Conservation (phyloP, 2,113 vertebrate genomes). For the Epinephelus lanceolatus region DNA sequence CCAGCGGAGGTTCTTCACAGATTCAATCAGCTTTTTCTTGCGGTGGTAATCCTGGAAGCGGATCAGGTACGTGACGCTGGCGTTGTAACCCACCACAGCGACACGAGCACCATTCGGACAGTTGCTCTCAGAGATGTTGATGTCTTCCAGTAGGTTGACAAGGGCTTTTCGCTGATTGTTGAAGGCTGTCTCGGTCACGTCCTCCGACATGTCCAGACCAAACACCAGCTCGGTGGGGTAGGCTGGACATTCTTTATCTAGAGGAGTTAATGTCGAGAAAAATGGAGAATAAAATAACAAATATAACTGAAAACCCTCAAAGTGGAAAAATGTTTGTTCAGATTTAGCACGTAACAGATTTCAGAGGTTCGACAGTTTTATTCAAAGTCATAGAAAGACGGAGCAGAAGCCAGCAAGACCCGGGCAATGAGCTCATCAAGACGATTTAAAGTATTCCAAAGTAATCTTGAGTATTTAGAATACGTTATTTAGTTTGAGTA, state of each 20-base stretch:
- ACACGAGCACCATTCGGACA: conserved; percentile 88
- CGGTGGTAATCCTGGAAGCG: conserved; percentile 87
- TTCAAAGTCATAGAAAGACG: no score
- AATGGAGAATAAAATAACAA: no score
- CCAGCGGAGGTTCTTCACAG: conserved; percentile 77
- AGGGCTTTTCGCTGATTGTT: conserved; percentile 85
- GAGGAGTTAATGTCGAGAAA: not conserved
- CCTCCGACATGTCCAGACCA: conserved; percentile 88
- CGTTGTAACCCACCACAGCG: conserved; percentile 85
- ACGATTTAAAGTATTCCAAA: no score
- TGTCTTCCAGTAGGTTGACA: conserved; percentile 80
- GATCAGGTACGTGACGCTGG: conserved; percentile 83
- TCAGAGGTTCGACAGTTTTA: no score
- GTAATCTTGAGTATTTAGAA: no score
- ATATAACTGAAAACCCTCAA: no score
- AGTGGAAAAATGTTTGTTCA: no score
- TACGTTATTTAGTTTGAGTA: no score
- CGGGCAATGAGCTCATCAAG: no score
- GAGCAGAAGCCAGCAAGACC: no score
- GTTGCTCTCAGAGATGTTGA: conserved; percentile 87
- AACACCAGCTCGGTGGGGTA: conserved; percentile 91
- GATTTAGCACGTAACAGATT: no score
- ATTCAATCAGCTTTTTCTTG: conserved; percentile 78
- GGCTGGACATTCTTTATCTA: conserved; percentile 82
- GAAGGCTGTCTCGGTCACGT: conserved; percentile 81